These are phyloP conservation scores for Drosophila formosana DNA, from an alignment of 2,888 invertebrate species.

Conservation along the genomic window DNA sequence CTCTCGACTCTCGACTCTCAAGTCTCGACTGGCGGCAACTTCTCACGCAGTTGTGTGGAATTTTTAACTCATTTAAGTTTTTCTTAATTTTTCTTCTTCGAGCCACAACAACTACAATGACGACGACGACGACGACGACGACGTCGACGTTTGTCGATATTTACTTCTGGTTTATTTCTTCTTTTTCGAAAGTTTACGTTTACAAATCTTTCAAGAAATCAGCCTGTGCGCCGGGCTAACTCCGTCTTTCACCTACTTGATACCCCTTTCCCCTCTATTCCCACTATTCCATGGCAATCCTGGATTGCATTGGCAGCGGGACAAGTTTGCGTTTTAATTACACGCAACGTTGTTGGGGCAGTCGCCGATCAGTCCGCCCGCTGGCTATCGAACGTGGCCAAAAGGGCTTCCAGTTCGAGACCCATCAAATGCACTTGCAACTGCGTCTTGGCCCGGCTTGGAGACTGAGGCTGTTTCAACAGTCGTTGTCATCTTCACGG, in stretches of 20 bases:
- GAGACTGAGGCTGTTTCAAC: conserved; percentile 33
- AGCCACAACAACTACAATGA: conserved; percentile 8
- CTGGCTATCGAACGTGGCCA: conserved; percentile 19
- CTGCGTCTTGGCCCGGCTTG: conserved; percentile 41
- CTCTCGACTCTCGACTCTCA: conserved; percentile 14
- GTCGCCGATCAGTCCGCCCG: conserved; percentile 52
- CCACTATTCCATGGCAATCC: conserved; percentile 22
- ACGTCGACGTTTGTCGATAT: conserved; percentile 72
- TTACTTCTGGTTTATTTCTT: conserved; percentile 74
- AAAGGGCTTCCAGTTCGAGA: conserved; percentile 37
- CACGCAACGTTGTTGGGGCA: conserved; percentile 71
- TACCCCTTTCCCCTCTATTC: conserved; percentile 14
- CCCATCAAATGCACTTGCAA: conserved; percentile 51
- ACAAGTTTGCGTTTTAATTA: conserved; percentile 79
- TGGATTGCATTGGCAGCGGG: conserved; percentile 12
- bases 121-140: conserved; percentile 19
- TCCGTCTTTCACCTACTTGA: conserved; percentile 69
- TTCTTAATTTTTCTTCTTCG: conserved; percentile 71
- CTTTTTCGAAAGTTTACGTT: conserved; percentile 77
- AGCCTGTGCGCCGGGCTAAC: conserved; percentile 56
- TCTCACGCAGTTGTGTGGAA: conserved; percentile 80
- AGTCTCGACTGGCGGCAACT: conserved; percentile 59
- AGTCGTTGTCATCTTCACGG: conserved; percentile 65
- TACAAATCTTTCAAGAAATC: conserved; percentile 80
- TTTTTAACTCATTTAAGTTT: conserved; percentile 80